These are phyloP conservation scores for Cephus pygmeus DNA, from an alignment of 2,888 invertebrate species.

Conservation along the genomic window DNA sequence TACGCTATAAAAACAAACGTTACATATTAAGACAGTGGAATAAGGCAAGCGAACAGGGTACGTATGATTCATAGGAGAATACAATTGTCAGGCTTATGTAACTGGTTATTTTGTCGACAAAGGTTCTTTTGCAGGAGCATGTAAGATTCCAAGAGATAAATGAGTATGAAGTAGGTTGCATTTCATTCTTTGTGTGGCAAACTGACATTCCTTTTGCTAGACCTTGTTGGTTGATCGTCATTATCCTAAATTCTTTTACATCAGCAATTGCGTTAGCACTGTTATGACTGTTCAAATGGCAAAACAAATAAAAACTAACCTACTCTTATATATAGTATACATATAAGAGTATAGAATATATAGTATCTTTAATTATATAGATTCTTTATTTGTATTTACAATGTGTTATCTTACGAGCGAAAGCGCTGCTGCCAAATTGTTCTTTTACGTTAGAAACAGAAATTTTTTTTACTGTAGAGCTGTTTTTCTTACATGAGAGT, in stretches of 20 bases:
- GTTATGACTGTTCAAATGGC: neutral
- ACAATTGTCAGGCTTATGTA: neutral
- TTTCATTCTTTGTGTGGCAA: neutral
- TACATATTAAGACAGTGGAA: neutral
- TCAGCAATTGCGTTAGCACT: neutral
- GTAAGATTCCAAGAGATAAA: conserved; percentile 2
- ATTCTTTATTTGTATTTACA: neutral
- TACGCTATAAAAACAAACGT: conserved; percentile 13
- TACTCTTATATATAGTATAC: neutral
- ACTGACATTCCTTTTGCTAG: neutral
- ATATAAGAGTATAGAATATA: too few species aligned
- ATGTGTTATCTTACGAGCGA: neutral
- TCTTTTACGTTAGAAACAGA: neutral
- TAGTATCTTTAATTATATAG: neutral
- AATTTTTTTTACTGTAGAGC: neutral
- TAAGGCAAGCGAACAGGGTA: neutral
- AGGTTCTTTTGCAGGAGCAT: neutral
- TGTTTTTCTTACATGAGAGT: neutral
- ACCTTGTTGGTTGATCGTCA: neutral
- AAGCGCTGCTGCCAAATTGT: neutral
- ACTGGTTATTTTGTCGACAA: neutral
- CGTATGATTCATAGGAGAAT: neutral
- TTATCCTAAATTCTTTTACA: neutral
- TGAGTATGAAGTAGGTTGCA: neutral
- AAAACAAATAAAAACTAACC: neutral